A percentile compares a stretch with the other conserved stretches of the same genome.
phyloP scores from a whole-genome alignment of 2,888 invertebrate species.

The Agrochola macilenta region DNA sequence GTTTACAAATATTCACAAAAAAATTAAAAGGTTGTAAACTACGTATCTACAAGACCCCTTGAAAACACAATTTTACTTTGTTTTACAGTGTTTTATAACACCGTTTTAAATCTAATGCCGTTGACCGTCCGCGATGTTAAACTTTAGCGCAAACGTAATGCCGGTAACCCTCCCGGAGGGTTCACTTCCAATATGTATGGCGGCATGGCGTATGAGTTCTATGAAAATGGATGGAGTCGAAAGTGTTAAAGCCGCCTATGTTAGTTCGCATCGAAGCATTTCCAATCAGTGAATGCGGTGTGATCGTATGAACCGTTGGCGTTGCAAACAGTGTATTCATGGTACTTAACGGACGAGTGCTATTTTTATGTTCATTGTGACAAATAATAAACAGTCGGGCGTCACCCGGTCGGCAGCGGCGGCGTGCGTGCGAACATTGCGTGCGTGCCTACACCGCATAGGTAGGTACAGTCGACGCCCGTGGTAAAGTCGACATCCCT shows the following conservation, averaged over 20 bases:
- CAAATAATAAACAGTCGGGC: slow-evolving; percentile 82
- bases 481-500: slow-evolving; percentile 85
- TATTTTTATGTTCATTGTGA: slow-evolving; percentile 86
- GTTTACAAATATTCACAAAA: too few relatives aligned
- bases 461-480: slow-evolving; percentile 80
- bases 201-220: too few relatives aligned
- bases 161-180: too few relatives aligned
- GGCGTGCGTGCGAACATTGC: slow-evolving; percentile 73
- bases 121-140: too few relatives aligned
- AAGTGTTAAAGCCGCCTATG: neutral
- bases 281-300: slow-evolving; percentile 53
- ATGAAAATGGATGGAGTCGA: too few relatives aligned
- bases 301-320: slow-evolving; percentile 59
- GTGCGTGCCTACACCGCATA: slow-evolving; percentile 70
- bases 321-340: slow-evolving; percentile 65
- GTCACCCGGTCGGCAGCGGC: slow-evolving; percentile 76
- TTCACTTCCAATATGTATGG: too few relatives aligned
- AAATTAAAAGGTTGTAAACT: too few relatives aligned
- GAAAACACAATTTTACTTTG: too few relatives aligned
- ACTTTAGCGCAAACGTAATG: too few relatives aligned
- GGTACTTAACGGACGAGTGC: slow-evolving; percentile 75
- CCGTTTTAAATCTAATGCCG: too few relatives aligned
- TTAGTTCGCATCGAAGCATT: slow-evolving; percentile 30
- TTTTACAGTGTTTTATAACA: too few relatives aligned
- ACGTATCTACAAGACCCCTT: too few relatives aligned